Evolutionary conservation across 1,140 invertebrate genomes (phyloP).

Genomic region (Triops cancriformis): DNA sequence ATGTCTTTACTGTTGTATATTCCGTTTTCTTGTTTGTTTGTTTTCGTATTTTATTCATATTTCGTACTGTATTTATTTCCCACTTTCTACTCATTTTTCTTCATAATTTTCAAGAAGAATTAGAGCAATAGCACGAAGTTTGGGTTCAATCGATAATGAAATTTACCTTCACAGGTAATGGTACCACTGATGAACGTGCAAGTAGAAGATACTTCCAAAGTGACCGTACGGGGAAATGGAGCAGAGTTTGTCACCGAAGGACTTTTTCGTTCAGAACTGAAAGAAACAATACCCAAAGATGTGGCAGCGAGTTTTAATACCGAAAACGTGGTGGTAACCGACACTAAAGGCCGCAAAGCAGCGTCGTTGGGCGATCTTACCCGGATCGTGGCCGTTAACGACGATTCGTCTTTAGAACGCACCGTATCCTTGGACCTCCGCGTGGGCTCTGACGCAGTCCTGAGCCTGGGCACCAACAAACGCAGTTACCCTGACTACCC

Average conservation of each 20-base stretch:
- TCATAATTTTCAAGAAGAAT: too few relatives aligned
- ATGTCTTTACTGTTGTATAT: too few relatives aligned
- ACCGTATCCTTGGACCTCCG: conserved; percentile 64
- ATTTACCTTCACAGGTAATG: neutral
- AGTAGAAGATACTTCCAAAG: neutral
- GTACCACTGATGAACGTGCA: neutral
- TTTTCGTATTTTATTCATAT: too few relatives aligned
- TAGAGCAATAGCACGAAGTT: too few relatives aligned
- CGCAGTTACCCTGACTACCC: conserved; percentile 7
- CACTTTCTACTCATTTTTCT: too few relatives aligned
- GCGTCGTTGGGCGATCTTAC: conserved; percentile 70
- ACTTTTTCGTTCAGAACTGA: neutral
- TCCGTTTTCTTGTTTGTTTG: too few relatives aligned
- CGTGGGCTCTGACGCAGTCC: neutral
- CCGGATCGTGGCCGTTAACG: conserved; percentile 52
- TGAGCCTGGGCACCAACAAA: neutral
- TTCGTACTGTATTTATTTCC: too few relatives aligned
- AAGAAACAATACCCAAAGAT: neutral
- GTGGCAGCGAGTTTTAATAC: neutral
- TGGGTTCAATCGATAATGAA: too few relatives aligned
- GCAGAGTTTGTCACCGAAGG: neutral
- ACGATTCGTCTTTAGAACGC: conserved; percentile 54
- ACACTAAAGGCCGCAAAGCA: conserved; percentile 62
- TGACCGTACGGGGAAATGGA: neutral
- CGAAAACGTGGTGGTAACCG: conserved; percentile 31